A percentile compares a stretch with the other conserved stretches of the same genome.
phyloP scores from a whole-genome alignment of 2,113 vertebrate genomes.

The Phocoena phocoena region DNA sequence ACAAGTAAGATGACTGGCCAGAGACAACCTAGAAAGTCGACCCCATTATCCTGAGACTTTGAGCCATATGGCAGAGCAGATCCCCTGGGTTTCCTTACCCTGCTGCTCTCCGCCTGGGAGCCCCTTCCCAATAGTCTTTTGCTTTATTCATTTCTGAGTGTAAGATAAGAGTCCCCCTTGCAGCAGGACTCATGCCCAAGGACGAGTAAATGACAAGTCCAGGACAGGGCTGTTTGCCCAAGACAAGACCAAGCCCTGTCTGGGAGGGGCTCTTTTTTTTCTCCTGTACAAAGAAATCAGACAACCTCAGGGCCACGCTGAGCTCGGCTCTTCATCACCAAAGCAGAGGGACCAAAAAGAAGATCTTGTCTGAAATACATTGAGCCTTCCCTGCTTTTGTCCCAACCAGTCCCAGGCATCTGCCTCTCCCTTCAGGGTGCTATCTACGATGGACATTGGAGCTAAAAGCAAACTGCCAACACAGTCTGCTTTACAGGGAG shows the following conservation, averaged over 20 bases:
- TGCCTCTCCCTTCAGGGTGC: background rate
- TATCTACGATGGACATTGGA: background rate
- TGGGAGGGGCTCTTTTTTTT: background rate
- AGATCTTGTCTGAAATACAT: background rate
- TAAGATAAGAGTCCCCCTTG: background rate
- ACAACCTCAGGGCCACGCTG: background rate
- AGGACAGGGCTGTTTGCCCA: background rate
- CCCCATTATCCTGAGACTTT: background rate
- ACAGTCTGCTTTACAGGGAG: background rate
- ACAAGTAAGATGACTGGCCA: background rate
- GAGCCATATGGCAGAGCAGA: background rate
- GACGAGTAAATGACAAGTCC: background rate
- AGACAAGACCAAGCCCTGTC: background rate
- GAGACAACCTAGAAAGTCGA: background rate
- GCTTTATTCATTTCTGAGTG: background rate
- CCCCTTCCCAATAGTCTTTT: background rate
- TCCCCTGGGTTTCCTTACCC: background rate
- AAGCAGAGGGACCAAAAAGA: background rate
- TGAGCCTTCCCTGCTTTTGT: background rate
- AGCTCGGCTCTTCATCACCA: background rate
- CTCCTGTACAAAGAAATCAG: background rate
- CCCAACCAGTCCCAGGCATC: background rate
- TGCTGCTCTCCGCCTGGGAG: background rate
- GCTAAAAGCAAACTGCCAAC: background rate
- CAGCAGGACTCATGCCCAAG: background rate